Percentiles rank a stretch among this genome's conserved stretches.
These are phyloP conservation scores for Cepaea hortensis DNA, from an alignment of 2,888 invertebrate genomes.

Conservation along the genomic window DNA sequence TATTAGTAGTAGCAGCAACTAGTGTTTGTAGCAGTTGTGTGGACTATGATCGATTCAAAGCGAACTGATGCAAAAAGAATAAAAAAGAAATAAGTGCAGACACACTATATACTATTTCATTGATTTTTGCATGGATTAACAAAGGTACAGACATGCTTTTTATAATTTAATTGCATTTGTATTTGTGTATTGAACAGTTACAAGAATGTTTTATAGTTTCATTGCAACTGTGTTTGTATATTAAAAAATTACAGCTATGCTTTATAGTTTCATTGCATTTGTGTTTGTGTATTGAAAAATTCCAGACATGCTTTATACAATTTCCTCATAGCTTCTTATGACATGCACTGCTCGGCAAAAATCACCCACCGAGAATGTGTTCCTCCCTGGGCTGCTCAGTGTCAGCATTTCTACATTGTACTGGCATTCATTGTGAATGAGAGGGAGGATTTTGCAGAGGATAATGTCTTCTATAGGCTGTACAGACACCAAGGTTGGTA, in stretches of 20 bases:
- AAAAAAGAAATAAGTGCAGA: no score
- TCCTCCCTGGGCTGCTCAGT: constrained; percentile 5
- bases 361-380: background rate
- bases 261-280: background rate
- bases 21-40: no score
- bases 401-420: constrained; percentile 15
- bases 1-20: no score
- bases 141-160: no score
- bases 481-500: background rate
- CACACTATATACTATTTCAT: no score
- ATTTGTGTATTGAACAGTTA: background rate
- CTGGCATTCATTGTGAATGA: constrained; percentile 15
- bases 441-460: background rate
- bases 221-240: background rate
- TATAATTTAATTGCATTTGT: background rate
- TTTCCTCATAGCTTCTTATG: constrained; percentile 10
- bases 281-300: background rate
- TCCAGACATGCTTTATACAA: background rate
- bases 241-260: background rate
- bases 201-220: background rate
- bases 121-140: no score
- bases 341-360: constrained; percentile 26
- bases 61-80: no score
- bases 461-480: background rate
- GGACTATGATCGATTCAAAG: no score